Evolutionary conservation across 2,113 vertebrate species (phyloP).

Genomic region (Burhinus oedicnemus): DNA sequence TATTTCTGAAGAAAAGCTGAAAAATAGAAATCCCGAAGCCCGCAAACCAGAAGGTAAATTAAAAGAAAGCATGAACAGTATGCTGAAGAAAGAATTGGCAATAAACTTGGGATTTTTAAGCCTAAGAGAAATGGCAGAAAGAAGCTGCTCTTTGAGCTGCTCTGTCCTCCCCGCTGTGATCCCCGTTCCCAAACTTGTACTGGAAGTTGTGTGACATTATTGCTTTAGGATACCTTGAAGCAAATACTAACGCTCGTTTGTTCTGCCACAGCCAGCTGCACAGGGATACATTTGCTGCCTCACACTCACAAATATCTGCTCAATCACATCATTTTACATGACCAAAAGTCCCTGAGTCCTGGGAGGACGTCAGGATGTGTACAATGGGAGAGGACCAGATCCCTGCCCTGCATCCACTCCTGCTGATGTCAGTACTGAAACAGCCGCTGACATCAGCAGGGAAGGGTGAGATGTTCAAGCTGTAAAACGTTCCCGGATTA

Average conservation of each 20-base stretch:
- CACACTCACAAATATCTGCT: fast-evolving
- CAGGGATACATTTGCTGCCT: fast-evolving
- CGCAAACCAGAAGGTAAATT: not conserved
- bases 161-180: not conserved
- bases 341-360: not conserved
- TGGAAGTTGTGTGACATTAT: not conserved
- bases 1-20: not conserved
- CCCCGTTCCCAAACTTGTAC: not conserved
- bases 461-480: not conserved
- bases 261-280: fast-evolving
- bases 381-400: not conserved
- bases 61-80: not conserved
- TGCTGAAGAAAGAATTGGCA: not conserved
- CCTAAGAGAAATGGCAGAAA: not conserved
- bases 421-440: not conserved
- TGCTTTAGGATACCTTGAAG: fast-evolving
- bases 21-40: not conserved
- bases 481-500: fast-evolving
- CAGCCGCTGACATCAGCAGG: not conserved
- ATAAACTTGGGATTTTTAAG: not conserved
- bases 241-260: not conserved
- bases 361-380: not conserved
- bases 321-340: fast-evolving
- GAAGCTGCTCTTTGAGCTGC: not conserved
- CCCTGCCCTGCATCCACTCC: not conserved